These are phyloP conservation scores for Tupiocoris notatus DNA, from an alignment of 2,888 invertebrate genomes.

Conservation along the genomic window DNA sequence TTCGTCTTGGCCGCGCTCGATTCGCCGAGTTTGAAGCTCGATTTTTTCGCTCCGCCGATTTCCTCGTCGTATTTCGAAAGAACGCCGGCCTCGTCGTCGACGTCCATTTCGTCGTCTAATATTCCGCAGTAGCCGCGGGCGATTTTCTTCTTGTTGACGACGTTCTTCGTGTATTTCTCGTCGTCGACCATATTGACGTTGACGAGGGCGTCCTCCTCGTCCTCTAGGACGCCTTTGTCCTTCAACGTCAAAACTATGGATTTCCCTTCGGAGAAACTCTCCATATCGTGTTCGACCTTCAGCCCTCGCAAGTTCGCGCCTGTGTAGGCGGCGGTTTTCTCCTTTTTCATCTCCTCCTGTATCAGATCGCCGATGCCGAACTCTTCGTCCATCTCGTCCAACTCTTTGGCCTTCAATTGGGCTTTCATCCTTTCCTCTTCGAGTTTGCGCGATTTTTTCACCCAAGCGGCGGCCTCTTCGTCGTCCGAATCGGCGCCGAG, in stretches of 20 bases:
- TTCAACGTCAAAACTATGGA: slow-evolving; percentile 88
- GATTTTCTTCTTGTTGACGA: slow-evolving; percentile 79
- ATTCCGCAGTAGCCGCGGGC: slow-evolving; percentile 80
- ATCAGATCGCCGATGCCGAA: slow-evolving; percentile 86
- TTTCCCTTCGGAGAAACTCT: slow-evolving; percentile 70
- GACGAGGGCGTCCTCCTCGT: slow-evolving; percentile 80
- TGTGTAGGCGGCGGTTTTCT: slow-evolving; percentile 64
- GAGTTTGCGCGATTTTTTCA: slow-evolving; percentile 72
- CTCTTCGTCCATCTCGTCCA: slow-evolving; percentile 93
- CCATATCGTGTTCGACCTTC: slow-evolving; percentile 78
- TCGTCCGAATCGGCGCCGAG: slow-evolving; percentile 76
- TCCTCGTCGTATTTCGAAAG: slow-evolving; percentile 94
- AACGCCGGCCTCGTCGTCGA: slow-evolving; percentile 68
- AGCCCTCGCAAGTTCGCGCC: slow-evolving; percentile 75
- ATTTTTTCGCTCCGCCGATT: slow-evolving; percentile 70
- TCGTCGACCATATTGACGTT: slow-evolving; percentile 88
- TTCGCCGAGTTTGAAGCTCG: slow-evolving; percentile 75
- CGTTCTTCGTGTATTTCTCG: slow-evolving; percentile 80
- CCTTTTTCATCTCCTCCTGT: slow-evolving; percentile 69
- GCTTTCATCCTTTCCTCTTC: slow-evolving; percentile 81
- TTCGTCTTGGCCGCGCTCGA: slow-evolving; percentile 18
- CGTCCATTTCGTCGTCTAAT: slow-evolving; percentile 74
- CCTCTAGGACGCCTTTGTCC: slow-evolving; percentile 84
- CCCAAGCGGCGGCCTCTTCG: slow-evolving; percentile 72
- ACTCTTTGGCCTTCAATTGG: slow-evolving; percentile 80